These are phyloP conservation scores for Platypus cylindrus DNA, from an alignment of 2,888 invertebrate genomes.

Conservation along the genomic window DNA sequence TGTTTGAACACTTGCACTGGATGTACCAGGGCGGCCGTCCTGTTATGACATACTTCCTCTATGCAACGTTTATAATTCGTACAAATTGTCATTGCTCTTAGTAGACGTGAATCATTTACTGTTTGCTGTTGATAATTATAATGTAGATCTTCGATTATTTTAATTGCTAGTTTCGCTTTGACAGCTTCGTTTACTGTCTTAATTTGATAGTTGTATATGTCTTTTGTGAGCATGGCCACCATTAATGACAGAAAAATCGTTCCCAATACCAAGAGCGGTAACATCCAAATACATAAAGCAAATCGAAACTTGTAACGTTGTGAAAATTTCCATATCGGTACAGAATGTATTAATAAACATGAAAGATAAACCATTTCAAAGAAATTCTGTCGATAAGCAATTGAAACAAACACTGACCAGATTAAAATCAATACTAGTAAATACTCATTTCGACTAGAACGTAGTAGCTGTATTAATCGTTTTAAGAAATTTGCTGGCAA, in stretches of 20 bases:
- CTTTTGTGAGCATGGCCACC: background rate
- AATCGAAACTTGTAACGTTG: constrained; percentile 5
- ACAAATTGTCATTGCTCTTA: constrained; percentile 2
- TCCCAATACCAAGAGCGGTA: background rate
- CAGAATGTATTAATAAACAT: background rate
- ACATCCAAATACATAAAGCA: constrained; percentile 1
- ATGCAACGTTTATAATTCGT: constrained; percentile 1
- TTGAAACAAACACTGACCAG: constrained; percentile 1
- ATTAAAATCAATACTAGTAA: background rate
- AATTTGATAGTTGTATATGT: too few relatives aligned
- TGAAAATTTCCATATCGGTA: background rate
- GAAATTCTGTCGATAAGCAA: constrained; percentile 4
- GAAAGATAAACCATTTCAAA: background rate
- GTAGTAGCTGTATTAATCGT: background rate
- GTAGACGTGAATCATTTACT: constrained; percentile 1
- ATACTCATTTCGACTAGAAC: background rate
- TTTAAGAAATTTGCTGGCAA: background rate
- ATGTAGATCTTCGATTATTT: background rate
- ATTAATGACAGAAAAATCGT: constrained; percentile 1
- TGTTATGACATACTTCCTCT: constrained; percentile 2
- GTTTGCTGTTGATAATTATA: background rate
- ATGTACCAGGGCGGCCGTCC: constrained; percentile 1
- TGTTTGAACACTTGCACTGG: too few relatives aligned
- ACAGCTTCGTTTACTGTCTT: background rate
- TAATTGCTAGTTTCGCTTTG: background rate